Conservation (phyloP, 2,888 invertebrate species). For the Sipha maydis region DNA sequence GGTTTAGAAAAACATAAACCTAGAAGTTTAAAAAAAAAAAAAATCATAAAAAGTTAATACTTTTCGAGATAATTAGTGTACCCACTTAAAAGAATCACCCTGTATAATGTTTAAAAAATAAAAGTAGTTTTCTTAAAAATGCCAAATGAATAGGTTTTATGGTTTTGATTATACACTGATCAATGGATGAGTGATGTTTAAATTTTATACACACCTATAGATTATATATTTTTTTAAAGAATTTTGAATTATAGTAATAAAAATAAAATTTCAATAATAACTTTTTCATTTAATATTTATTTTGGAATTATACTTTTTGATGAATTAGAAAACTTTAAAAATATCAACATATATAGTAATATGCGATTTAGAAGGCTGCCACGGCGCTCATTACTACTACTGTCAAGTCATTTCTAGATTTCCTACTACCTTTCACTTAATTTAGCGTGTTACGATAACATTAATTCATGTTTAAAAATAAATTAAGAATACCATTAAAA, state of each 20-base stretch:
- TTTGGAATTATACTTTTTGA: neutral
- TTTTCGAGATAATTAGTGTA: too few relatives aligned
- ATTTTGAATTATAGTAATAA: neutral
- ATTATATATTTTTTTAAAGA: neutral
- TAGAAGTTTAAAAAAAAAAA: too few relatives aligned
- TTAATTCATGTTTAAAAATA: neutral
- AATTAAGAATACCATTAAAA: neutral
- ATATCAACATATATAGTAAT: neutral
- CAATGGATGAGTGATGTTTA: too few relatives aligned
- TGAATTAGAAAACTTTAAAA: neutral
- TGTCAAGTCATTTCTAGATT: slow-evolving; percentile 8
- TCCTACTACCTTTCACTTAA: slow-evolving; percentile 30
- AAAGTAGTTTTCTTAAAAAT: too few relatives aligned
- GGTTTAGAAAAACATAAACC: too few relatives aligned
- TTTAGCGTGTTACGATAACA: slow-evolving; percentile 4
- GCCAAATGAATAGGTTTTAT: too few relatives aligned
- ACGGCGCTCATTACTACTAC: neutral
- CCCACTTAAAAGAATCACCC: too few relatives aligned
- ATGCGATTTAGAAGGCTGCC: neutral
- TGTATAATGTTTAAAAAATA: too few relatives aligned
- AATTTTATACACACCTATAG: too few relatives aligned
- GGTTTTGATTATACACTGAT: too few relatives aligned
- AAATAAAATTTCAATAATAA: neutral
- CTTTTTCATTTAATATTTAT: neutral
- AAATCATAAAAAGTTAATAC: too few relatives aligned